Evolutionary conservation across 2,113 vertebrate species (phyloP), one percentile per base, ranked within the genome.

Genomic region (Vicugna pacos): DNA sequence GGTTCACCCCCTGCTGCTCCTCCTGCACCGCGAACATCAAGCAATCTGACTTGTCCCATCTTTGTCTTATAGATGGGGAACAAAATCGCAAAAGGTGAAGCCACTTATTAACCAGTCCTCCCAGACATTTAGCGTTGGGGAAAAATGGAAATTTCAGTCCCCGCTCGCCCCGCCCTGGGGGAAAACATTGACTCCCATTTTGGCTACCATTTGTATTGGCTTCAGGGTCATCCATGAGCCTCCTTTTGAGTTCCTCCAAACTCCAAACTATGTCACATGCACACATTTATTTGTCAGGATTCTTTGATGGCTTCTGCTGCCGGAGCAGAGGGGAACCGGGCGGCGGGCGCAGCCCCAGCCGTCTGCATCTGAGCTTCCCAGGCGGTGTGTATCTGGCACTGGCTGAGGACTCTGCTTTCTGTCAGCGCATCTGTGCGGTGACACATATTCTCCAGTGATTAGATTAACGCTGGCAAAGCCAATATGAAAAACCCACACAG

Each of bases 401-500:
- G 97, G 98, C 86, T 0, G 96, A 98, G 97, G 97, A 97, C 96
- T 98, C 99, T 99, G 99, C 98, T 99, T 98, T 98, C 97, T 98
- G 98, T 99, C 99, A 99, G 97, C 97, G 98, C 93, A 95, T 99
- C 98, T 98, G 98, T 97, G 98, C 98, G 96, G 98, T 99, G 99
- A 99, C 99, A 99, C 98, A 98, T 98, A 99, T 98, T 99, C 98
- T 98, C 97, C 95, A 35, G 98, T 99, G 99, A 99, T 99, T 99
- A 99, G 98, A 99, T 99, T 99, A 99, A 98, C 95, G 97, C 98
- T 98, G 98, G 99, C 98, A 99, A 99, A 98, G 99, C 98, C 98
- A 99, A 99, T 99, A 99, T 98, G 98, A 99, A 99, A 99, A 98
- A 99, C 98, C 98, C 98, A 98, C 98, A 98, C 98, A 99, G 98